Evolutionary conservation across 2,888 invertebrate species (phyloP), one percentile per base, ranked within the genome.

Genomic region (Eilema caniola): DNA sequence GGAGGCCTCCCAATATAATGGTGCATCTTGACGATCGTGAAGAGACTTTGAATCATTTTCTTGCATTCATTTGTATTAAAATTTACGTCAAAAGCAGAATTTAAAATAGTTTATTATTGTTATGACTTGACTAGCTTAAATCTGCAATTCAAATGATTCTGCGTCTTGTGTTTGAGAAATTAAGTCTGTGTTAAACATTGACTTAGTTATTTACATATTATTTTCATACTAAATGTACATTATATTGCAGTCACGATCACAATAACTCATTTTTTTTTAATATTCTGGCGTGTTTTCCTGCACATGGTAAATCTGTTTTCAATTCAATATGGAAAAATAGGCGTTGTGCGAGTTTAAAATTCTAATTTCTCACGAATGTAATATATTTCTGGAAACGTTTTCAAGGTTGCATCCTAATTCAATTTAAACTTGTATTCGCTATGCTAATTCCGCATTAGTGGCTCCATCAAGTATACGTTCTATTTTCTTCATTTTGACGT

Each of bases 1-100:
- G 91, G 92, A 89, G 92, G 90, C 80, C 73, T 71, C 71, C 60
- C 66, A 53, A 53, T 53, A 53, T 53, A 53, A 53, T 53, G 10
- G n/a, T 53, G 53, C 53, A 53, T 53, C 53, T 53, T 53, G n/a
- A 53, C 53, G 53, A 53, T 53, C 53, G 16, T 5, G 8, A 10
- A 0, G n/a, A 53, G n/a, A n/a, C 53, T 47, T 41, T 20, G 53
- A 53, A n/a, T n/a, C 8, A n/a, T n/a, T 53, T 53, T 53, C 53
- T 56, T 62, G 67, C 71, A 31, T 56, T 65, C 31, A n/a, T 31
- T 56, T 23, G n/a, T 25, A n/a, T 47, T 41, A 23, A 62, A n/a
- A 10, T 31, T 62, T 12, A 53, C n/a, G n/a, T 53, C 10, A 53
- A 53, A n/a, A n/a, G n/a, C n/a, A n/a, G n/a, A n/a, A n/a, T n/a